phyloP scores from a whole-genome alignment of 2,113 vertebrate species.

The Salvator merianae region DNA sequence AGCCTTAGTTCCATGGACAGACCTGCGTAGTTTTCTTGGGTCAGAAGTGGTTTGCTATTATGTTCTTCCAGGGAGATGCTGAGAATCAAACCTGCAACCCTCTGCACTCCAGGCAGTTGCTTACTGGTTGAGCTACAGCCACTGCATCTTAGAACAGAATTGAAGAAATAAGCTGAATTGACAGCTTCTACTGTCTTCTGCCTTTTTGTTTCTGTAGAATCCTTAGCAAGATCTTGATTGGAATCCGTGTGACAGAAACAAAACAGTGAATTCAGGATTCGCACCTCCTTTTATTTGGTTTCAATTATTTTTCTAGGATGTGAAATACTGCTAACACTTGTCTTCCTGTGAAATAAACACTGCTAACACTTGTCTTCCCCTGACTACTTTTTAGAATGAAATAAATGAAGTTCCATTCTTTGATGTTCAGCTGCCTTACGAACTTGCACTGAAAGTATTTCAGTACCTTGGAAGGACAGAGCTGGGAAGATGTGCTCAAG shows the following conservation, averaged over 20 bases:
- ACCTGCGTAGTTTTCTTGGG: too few relatives aligned
- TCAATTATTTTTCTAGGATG: neutral
- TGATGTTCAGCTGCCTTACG: slow-evolving; percentile 91
- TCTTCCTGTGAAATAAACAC: neutral
- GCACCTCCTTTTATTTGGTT: neutral
- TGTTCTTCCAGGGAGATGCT: too few relatives aligned
- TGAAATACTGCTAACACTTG: neutral
- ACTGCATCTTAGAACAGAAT: too few relatives aligned
- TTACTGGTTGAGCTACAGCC: too few relatives aligned
- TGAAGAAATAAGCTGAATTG: too few relatives aligned
- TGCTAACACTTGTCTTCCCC: slow-evolving; percentile 4
- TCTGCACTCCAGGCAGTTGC: too few relatives aligned
- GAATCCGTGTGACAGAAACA: neutral
- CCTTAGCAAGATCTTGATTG: neutral
- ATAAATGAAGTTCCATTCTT: slow-evolving; percentile 96
- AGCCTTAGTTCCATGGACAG: too few relatives aligned
- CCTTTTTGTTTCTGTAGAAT: too few relatives aligned
- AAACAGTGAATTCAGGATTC: neutral
- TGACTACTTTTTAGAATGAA: slow-evolving; percentile 83
- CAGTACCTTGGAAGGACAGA: slow-evolving; percentile 83
- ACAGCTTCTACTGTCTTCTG: too few relatives aligned
- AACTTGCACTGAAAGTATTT: slow-evolving; percentile 94
- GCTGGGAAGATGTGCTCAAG: slow-evolving; percentile 94
- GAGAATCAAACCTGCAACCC: too few relatives aligned
- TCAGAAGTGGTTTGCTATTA: too few relatives aligned